phyloP scores from a whole-genome alignment of 2,113 vertebrate genomes.

The Trematocara stigmaticum region DNA sequence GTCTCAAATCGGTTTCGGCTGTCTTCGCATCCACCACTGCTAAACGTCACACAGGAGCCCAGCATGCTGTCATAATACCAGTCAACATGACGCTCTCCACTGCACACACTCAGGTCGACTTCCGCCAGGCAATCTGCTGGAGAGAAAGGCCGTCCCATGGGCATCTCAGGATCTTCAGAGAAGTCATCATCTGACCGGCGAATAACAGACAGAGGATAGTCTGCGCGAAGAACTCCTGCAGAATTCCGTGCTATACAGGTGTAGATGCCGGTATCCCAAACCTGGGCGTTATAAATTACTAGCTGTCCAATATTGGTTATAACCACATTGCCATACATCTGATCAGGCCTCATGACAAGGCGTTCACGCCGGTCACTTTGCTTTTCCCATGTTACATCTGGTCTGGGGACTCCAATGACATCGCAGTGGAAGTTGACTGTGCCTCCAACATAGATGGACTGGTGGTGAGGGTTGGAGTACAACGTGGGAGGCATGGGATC shows the following conservation, averaged over 20 bases:
- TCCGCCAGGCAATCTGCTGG: slow-evolving; percentile 82
- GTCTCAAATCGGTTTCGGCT: slow-evolving; percentile 87
- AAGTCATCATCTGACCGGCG: slow-evolving; percentile 63
- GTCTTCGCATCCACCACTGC: slow-evolving; percentile 76
- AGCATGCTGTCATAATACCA: slow-evolving; percentile 85
- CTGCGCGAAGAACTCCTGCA: slow-evolving; percentile 81
- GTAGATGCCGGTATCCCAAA: slow-evolving; percentile 89
- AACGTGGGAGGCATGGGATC: slow-evolving; percentile 81
- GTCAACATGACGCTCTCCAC: slow-evolving; percentile 74
- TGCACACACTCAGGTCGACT: slow-evolving; percentile 75
- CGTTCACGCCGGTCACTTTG: slow-evolving; percentile 82
- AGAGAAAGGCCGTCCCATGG: slow-evolving; percentile 69
- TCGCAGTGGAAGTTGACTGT: slow-evolving; percentile 94
- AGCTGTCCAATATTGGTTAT: slow-evolving; percentile 96
- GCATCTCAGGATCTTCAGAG: slow-evolving; percentile 57
- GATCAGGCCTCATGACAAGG: slow-evolving; percentile 91
- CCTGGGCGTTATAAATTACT: slow-evolving; percentile 89
- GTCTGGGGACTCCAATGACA: slow-evolving; percentile 81
- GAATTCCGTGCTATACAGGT: slow-evolving; percentile 87
- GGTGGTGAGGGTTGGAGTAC: slow-evolving; percentile 86
- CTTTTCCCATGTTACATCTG: slow-evolving; percentile 94
- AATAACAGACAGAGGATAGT: slow-evolving; percentile 89
- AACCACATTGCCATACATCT: slow-evolving; percentile 95
- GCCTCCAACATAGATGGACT: slow-evolving; percentile 82
- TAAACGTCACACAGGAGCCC: slow-evolving; percentile 83